Conservation (phyloP, 2,888 invertebrate genomes). For the Lasiommata megera region DNA sequence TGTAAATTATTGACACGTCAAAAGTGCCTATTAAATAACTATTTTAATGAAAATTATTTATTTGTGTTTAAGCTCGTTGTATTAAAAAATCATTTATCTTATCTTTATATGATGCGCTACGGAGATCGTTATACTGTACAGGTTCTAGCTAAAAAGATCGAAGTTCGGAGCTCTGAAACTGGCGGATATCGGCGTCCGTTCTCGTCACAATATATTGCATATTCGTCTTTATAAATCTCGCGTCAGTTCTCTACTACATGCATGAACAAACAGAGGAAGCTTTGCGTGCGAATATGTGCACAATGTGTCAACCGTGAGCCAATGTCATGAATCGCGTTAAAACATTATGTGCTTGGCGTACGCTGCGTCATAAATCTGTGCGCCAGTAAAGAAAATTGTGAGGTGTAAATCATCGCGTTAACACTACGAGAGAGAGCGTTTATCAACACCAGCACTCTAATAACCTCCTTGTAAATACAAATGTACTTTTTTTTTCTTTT, state of each 20-base stretch:
- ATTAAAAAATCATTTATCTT: too few species aligned
- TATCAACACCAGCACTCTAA: constrained; percentile 67
- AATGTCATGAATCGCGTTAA: constrained; percentile 33
- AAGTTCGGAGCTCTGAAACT: background rate
- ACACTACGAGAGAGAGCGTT: constrained; percentile 64
- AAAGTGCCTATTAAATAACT: too few species aligned
- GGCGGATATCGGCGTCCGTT: background rate
- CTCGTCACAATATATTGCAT: background rate
- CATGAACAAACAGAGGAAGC: constrained; percentile 7
- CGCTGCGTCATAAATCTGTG: constrained; percentile 64
- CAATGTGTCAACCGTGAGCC: constrained; percentile 25
- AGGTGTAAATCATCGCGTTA: constrained; percentile 69
- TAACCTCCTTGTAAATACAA: constrained; percentile 42
- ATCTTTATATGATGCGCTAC: too few species aligned
- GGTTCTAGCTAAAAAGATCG: too few species aligned
- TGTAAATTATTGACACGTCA: too few species aligned
- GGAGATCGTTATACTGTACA: too few species aligned
- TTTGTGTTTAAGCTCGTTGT: too few species aligned
- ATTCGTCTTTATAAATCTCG: constrained; percentile 9
- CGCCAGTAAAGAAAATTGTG: constrained; percentile 74
- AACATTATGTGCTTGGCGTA: constrained; percentile 51
- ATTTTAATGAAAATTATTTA: too few species aligned
- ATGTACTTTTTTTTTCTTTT: background rate
- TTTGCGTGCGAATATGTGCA: constrained; percentile 9
- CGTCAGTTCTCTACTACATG: constrained; percentile 1